Evolutionary conservation across 2,888 invertebrate genomes (phyloP).

Genomic region (Lissocephala sabroskyi): DNA sequence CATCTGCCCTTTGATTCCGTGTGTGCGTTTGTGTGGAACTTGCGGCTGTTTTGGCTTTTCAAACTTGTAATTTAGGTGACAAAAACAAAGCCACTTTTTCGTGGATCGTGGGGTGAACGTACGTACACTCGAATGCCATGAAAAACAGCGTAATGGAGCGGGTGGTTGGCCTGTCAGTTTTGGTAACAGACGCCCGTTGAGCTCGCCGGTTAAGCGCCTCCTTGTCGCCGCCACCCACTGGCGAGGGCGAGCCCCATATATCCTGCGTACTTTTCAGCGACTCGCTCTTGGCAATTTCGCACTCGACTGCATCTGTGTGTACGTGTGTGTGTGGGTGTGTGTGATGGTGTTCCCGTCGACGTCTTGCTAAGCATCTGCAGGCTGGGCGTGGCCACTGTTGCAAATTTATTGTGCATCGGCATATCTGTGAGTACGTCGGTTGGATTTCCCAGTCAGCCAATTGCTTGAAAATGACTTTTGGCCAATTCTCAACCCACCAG

Average conservation of each 20-base stretch:
- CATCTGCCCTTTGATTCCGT: too few species aligned
- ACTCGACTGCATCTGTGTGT: slow-evolving; percentile 47
- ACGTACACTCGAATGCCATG: slow-evolving; percentile 25
- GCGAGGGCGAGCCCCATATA: slow-evolving; percentile 8
- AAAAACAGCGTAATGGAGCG: slow-evolving; percentile 45
- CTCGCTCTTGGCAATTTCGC: slow-evolving; percentile 50
- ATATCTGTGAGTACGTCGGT: slow-evolving; percentile 28
- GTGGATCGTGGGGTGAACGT: slow-evolving; percentile 11
- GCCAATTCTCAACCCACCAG: slow-evolving; percentile 38
- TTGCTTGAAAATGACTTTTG: slow-evolving; percentile 65
- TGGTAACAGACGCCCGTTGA: slow-evolving; percentile 39
- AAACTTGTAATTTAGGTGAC: slow-evolving; percentile 59
- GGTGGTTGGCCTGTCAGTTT: slow-evolving; percentile 14
- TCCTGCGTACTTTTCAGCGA: slow-evolving; percentile 38
- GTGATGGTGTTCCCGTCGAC: slow-evolving; percentile 15
- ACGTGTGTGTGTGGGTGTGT: slow-evolving; percentile 29
- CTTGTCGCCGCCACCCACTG: too few species aligned
- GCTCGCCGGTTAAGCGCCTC: too few species aligned
- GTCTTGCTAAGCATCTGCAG: slow-evolving; percentile 35
- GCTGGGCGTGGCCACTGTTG: slow-evolving; percentile 42
- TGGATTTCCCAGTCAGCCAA: slow-evolving; percentile 47
- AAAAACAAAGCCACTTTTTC: slow-evolving; percentile 61
- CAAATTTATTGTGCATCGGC: slow-evolving; percentile 46
- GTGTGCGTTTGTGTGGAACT: neutral
- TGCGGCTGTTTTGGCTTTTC: neutral